Base-by-base conservation (phyloP, 2,797 vertebrate genomes). In the Xerus rutilus region DNA sequence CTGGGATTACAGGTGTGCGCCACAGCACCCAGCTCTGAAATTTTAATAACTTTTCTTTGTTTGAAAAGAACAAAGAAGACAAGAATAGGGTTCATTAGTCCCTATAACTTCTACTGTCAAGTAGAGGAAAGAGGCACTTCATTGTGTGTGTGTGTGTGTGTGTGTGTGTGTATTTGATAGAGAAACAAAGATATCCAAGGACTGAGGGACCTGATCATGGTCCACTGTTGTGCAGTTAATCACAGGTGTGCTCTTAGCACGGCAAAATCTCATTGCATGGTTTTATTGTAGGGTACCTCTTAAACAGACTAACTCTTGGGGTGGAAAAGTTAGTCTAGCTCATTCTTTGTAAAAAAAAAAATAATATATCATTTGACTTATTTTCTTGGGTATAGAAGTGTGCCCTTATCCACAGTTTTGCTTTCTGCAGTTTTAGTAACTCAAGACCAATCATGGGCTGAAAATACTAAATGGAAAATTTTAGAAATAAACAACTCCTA, bases 61-160 rank as follows among this genome's bases (percentile, higher is more conserved):
- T 72, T 79, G n/a, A 30, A 72, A 93, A 94, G 25, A 79, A 69
- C 7, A 86, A 43, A n/a, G 54, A 93, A 95, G 21, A 21, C 69
- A 87, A 77, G 14, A 7, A 7, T 65, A 67, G 15, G 20, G 4
- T 3, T 90, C 23, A 12, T 93, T 62, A 78, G 79, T 86, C 18
- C 70, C 59, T 89, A 20, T 25, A 73, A 76, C 14, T 82, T 43
- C 45, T 47, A 47, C 20, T 76, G 18, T 77, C 25, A 65, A 87
- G 32, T 45, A 90, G 30, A 17, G 69, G 47, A 83, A 88, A n/a
- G 52, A 90, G 59, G 45, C 4, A 28, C 39, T 76, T 87, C 18
- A 52, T 5, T 93, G 25, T 35, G 39, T 39, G 39, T 39, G 39
- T 39, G 39, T 39, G 39, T 39, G 39, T 39, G 39, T 93, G 25